Percentiles rank a stretch among this genome's conserved stretches.
These are phyloP conservation scores for Dolichopus griseipennis DNA, from an alignment of 2,888 invertebrate species.

Conservation along the genomic window DNA sequence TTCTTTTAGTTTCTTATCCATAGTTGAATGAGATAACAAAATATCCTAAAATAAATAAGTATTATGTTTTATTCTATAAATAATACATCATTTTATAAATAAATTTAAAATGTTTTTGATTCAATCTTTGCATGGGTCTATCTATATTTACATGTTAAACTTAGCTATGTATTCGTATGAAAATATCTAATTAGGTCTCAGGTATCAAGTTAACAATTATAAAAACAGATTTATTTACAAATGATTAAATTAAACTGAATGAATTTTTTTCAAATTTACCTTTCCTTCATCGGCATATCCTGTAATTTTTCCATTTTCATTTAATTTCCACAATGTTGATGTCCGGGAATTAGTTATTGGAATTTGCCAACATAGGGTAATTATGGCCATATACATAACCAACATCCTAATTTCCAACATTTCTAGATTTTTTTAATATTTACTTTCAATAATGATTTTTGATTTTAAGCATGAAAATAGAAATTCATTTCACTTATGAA, in stretches of 20 bases:
- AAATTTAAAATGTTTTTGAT: neutral
- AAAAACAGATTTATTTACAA: no score
- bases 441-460: neutral
- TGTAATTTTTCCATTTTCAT: conserved; percentile 67
- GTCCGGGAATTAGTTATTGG: conserved; percentile 64
- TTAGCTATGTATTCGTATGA: neutral
- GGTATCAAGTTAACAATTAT: conserved; percentile 22
- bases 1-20: conserved; percentile 32
- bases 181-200: conserved; percentile 30
- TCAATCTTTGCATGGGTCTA: neutral
- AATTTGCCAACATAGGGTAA: conserved; percentile 35
- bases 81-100: neutral
- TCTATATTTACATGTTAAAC: no score
- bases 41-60: conserved; percentile 20
- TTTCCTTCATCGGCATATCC: conserved; percentile 24
- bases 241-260: no score
- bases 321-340: conserved; percentile 75
- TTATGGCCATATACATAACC: conserved; percentile 26
- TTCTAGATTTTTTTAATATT: neutral
- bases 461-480: neutral
- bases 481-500: neutral
- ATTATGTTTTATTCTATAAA: neutral
- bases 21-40: conserved; percentile 21
- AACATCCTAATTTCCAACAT: neutral
- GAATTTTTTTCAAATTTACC: conserved; percentile 12